Evolutionary conservation across 2,113 vertebrate species (phyloP), one percentile per base, ranked within the genome.

Genomic region (Oceanites oceanicus): DNA sequence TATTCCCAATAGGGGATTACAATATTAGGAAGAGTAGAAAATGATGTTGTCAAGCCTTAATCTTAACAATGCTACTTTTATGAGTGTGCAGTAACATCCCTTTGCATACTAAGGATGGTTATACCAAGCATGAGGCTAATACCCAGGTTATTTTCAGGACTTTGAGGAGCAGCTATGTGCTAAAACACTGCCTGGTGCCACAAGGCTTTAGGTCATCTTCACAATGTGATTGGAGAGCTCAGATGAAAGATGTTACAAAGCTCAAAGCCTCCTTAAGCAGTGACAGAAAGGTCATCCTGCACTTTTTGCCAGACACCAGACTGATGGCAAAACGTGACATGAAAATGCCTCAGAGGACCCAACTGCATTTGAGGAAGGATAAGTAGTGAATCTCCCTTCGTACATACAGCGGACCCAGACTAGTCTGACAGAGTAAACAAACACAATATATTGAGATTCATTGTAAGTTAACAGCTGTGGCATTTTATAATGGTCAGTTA

Each of bases 261-360:
- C 81, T 83, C 84, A 91, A 91, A 92, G 75, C 80, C 80, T 95
- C 75, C 75, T 94, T 45, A 65, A 81, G 87, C 49, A 65, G 56
- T 2, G 19, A 7, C 66, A 50, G 83, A 36, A 38, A 85, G 83
- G 75, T 83, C 79, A 62, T 15, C 15, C 72, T 52, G 56, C 25
- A 10, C 73, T 77, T 49, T 18, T 18, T 21, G 32, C n/a, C 23
- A 17, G 58, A 1, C 63, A 21, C 49, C 53, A n/a, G 77, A 6
- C n/a, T 0, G 6, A 13, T 27, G 73, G 49, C 65, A 40, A 26
- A 68, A 32, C 1, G 0, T 0, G 30, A 20, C 65, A 40, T 0
- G 15, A 50, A 32, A 49, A 30, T 2, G 1, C 9, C 53, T 59
- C 49, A 0, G 8, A 32, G 25, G 34, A 12, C 29, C 74, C 50